Base-by-base conservation (phyloP, 1,140 invertebrate species). In the Calliphora vicina region DNA sequence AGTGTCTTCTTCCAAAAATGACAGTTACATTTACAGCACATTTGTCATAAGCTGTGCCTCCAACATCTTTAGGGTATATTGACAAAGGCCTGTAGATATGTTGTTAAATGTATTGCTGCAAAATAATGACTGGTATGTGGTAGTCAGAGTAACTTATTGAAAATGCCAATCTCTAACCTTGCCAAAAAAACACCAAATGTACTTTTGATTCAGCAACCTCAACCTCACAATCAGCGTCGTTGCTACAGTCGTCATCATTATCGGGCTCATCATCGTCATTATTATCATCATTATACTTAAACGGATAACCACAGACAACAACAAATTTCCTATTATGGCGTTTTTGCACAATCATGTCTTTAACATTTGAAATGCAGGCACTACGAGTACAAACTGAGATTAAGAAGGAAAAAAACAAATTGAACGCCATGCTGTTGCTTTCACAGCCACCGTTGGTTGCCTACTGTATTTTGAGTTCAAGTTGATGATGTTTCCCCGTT, bases 401-500 rank as follows among this genome's bases (percentile, higher is more conserved):
- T n/a, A n/a, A n/a, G n/a, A 0, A 35, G 35, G 5, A 35, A 35
- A 35, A 73, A 73, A 26, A 13, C 8, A 13, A 27, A 15, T 73
- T 8, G 25, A 25, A 27, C 13, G 3, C 10, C 71, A 73, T 27
- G 25, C 71, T 73, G 71, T 73, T 73, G 71, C 71, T 27, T 10
- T 71, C 61, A 71, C 20, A 20, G 25, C 23, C 61, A 61, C 0
- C 13, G 5, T 71, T 26, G 25, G 25, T 12, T 71, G 57, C 17
- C 6, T 10, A 4, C 67, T 43, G 67, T 73, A 73, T 73, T 27
- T 73, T 73, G 71, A 27, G 25, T 73, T 73, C 25, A 6, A 73
- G 71, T 73, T 73, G 71, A 73, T 73, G 71, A 73, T 73, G 71
- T 73, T 73, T 73, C 25, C 71, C 23, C 71, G 71, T 73, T 27